Evolutionary conservation across 2,888 invertebrate genomes (phyloP).

Genomic region (Erynnis tages): DNA sequence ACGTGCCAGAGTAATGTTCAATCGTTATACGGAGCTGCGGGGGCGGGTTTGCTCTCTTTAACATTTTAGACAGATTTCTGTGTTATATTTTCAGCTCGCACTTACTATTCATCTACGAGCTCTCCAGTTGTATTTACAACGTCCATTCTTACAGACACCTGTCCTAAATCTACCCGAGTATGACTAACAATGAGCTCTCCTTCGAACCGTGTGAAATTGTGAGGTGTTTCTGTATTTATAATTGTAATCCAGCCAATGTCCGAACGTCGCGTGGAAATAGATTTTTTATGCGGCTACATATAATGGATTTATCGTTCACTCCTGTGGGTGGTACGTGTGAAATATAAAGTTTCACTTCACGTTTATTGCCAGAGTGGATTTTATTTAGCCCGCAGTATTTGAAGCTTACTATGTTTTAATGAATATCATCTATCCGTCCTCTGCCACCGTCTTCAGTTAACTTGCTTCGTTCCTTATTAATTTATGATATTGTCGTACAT

Average conservation of each 20-base stretch:
- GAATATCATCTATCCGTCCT: slow-evolving; percentile 1
- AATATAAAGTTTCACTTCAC: slow-evolving; percentile 22
- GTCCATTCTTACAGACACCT: slow-evolving; percentile 8
- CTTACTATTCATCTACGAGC: slow-evolving; percentile 10
- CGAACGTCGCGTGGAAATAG: slow-evolving; percentile 39
- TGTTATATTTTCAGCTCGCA: slow-evolving; percentile 9
- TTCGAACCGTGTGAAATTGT: slow-evolving; percentile 40
- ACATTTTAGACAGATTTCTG: slow-evolving; percentile 14
- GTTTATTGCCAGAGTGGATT: slow-evolving; percentile 9
- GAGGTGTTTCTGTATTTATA: slow-evolving; percentile 41
- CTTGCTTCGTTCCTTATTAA: neutral
- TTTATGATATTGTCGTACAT: too few relatives aligned
- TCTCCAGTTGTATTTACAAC: slow-evolving; percentile 6
- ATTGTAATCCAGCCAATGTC: slow-evolving; percentile 36
- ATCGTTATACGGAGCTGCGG: slow-evolving; percentile 4
- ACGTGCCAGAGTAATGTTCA: slow-evolving; percentile 5
- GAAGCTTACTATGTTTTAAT: slow-evolving; percentile 8
- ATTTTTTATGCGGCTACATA: slow-evolving; percentile 38
- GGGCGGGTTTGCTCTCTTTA: slow-evolving; percentile 8
- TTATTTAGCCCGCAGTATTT: slow-evolving; percentile 14
- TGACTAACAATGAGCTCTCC: slow-evolving; percentile 35
- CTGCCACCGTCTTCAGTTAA: neutral
- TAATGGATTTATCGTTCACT: slow-evolving; percentile 33
- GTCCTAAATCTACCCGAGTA: slow-evolving; percentile 18
- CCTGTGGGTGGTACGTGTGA: slow-evolving; percentile 33